Evolutionary conservation across 2,888 invertebrate genomes (phyloP).

Genomic region (Drosophila neotestacea): DNA sequence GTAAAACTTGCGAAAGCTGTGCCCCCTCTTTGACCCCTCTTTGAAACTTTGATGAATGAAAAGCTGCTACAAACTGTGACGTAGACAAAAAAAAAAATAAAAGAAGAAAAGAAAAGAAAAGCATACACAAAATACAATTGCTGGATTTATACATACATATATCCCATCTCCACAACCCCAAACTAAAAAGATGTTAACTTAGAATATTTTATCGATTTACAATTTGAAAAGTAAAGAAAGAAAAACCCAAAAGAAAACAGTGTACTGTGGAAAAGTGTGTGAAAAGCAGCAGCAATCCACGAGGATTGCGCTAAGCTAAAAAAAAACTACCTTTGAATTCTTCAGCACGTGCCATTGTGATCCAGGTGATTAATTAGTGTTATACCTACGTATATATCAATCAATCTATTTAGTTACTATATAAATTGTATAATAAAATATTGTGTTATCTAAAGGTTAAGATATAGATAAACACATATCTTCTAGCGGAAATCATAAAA

Average conservation of each 20-base stretch:
- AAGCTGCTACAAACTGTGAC: conserved; percentile 52
- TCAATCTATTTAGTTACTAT: background rate
- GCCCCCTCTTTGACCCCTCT: background rate
- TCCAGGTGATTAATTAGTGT: conserved; percentile 80
- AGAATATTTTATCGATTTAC: conserved; percentile 60
- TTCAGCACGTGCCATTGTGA: conserved; percentile 84
- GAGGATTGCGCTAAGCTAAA: conserved; percentile 52
- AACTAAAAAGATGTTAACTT: conserved; percentile 63
- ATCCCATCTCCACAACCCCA: background rate
- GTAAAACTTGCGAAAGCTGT: conserved; percentile 36
- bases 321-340: conserved; percentile 74
- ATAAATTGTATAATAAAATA: conserved; percentile 3
- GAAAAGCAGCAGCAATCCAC: conserved; percentile 35
- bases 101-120: background rate
- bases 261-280: conserved; percentile 17
- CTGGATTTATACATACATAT: background rate
- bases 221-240: conserved; percentile 19
- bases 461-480: background rate
- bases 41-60: conserved; percentile 50
- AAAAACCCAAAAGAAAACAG: conserved; percentile 11
- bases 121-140: conserved; percentile 25
- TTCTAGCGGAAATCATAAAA: conserved; percentile 43
- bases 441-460: background rate
- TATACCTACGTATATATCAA: conserved; percentile 1
- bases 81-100: conserved; percentile 31